A percentile compares a stretch with the other conserved stretches of the same genome.
Evolutionary conservation across 1,140 invertebrate genomes (phyloP).

Genomic region (Vanessa tameamea): DNA sequence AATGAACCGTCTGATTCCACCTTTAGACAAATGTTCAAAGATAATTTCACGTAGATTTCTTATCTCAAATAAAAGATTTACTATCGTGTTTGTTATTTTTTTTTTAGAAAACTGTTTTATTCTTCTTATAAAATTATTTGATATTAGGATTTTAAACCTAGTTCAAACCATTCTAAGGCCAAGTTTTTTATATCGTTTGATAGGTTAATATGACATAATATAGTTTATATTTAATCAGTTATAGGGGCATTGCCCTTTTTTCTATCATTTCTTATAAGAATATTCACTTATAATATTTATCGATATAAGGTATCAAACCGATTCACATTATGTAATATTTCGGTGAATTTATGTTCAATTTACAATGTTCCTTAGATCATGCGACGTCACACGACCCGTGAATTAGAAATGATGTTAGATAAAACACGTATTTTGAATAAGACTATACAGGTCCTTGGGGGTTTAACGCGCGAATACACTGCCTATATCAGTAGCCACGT

Average conservation of each 20-base stretch:
- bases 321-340: slow-evolving; percentile 18
- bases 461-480: slow-evolving; percentile 1
- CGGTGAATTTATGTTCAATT: slow-evolving; percentile 26
- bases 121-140: neutral
- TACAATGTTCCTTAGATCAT: slow-evolving; percentile 16
- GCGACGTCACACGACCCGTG: slow-evolving; percentile 21
- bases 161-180: too few relatives aligned
- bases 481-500: neutral
- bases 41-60: neutral
- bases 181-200: too few relatives aligned
- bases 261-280: too few relatives aligned
- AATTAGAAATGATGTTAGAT: slow-evolving; percentile 36
- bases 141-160: too few relatives aligned
- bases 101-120: neutral
- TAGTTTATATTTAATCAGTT: too few relatives aligned
- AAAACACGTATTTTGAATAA: slow-evolving; percentile 36
- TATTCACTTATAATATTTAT: too few relatives aligned
- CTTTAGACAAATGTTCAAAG: neutral
- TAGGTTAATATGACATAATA: too few relatives aligned
- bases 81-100: neutral
- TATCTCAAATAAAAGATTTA: neutral
- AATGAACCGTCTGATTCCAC: too few relatives aligned
- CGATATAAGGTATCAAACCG: too few relatives aligned
- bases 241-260: too few relatives aligned
- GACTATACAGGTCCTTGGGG: slow-evolving; percentile 24